Percentiles rank a stretch among this genome's conserved stretches.
phyloP scores from a whole-genome alignment of 2,113 vertebrate genomes.

The Hippocampus zosterae region DNA sequence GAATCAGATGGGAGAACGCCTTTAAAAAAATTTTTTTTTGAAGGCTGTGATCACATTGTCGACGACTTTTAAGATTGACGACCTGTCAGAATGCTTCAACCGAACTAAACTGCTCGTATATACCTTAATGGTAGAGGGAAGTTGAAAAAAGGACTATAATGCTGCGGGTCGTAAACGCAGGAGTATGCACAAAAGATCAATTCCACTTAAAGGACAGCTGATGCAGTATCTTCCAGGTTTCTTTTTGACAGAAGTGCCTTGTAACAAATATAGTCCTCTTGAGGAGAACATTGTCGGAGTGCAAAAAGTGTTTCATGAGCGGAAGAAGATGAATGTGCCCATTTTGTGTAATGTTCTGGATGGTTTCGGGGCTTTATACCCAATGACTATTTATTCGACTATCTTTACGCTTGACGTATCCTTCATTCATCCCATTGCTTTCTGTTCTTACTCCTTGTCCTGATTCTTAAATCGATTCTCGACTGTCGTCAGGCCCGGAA shows the following conservation, averaged over 20 bases:
- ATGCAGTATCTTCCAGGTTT: slow-evolving; percentile 21
- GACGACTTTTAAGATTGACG: slow-evolving; percentile 23
- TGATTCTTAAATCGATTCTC: not conserved
- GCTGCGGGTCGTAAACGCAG: not conserved
- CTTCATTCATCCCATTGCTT: slow-evolving; percentile 6
- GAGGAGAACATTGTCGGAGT: slow-evolving; percentile 6
- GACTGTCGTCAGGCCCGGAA: not conserved
- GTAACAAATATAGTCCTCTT: slow-evolving; percentile 11
- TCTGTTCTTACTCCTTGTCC: not conserved
- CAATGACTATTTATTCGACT: slow-evolving; percentile 8
- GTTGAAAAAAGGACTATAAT: slow-evolving; percentile 4
- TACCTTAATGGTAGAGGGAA: slow-evolving; percentile 3
- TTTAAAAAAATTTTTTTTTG: not conserved
- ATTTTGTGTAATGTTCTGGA: slow-evolving; percentile 16
- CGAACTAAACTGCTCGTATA: not conserved
- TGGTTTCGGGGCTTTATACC: slow-evolving; percentile 4
- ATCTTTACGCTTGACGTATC: slow-evolving; percentile 1
- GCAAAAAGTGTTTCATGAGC: slow-evolving; percentile 15
- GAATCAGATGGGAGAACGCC: slow-evolving; percentile 18
- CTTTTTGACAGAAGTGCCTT: slow-evolving; percentile 27
- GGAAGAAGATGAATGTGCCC: slow-evolving; percentile 7
- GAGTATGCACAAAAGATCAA: slow-evolving; percentile 22
- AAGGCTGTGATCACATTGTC: not conserved
- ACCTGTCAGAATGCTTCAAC: slow-evolving; percentile 10
- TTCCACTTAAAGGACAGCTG: slow-evolving; percentile 6